A percentile compares a stretch with the other conserved stretches of the same genome.
phyloP scores from a whole-genome alignment of 2,113 vertebrate species.

The Heloderma charlesbogerti region DNA sequence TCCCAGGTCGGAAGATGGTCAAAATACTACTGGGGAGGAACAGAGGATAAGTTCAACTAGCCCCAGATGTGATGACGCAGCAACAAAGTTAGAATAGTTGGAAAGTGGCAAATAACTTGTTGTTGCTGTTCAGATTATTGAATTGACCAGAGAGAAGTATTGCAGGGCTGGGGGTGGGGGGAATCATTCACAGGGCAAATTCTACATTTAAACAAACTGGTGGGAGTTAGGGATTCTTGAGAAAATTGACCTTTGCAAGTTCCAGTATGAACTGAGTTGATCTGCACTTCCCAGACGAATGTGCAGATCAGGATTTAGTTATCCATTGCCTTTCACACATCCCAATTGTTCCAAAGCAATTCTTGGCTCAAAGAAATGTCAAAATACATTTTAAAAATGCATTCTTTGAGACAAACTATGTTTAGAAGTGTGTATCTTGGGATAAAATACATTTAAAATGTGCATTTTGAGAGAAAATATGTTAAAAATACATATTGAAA shows the following conservation, averaged over 20 bases:
- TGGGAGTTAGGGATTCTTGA: neutral
- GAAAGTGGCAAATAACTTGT: constrained; percentile 27
- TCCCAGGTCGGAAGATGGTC: no score
- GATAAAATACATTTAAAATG: neutral
- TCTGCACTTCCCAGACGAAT: neutral
- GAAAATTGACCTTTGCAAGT: neutral
- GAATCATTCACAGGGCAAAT: neutral
- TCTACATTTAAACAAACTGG: neutral
- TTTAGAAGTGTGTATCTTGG: neutral
- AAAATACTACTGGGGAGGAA: no score
- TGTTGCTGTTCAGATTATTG: neutral
- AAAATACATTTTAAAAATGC: neutral
- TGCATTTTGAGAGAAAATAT: neutral
- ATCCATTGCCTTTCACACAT: neutral
- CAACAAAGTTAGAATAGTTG: constrained; percentile 48
- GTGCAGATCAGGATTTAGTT: no score
- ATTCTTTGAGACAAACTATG: neutral
- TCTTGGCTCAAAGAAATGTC: neutral
- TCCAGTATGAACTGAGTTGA: neutral
- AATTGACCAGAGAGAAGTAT: neutral
- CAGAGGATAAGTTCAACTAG: no score
- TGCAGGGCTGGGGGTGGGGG: neutral
- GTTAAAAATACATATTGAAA: neutral
- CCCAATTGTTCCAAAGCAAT: neutral
- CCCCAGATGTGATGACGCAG: no score